phyloP scores from a whole-genome alignment of 2,113 vertebrate genomes.

The Fulica atra region DNA sequence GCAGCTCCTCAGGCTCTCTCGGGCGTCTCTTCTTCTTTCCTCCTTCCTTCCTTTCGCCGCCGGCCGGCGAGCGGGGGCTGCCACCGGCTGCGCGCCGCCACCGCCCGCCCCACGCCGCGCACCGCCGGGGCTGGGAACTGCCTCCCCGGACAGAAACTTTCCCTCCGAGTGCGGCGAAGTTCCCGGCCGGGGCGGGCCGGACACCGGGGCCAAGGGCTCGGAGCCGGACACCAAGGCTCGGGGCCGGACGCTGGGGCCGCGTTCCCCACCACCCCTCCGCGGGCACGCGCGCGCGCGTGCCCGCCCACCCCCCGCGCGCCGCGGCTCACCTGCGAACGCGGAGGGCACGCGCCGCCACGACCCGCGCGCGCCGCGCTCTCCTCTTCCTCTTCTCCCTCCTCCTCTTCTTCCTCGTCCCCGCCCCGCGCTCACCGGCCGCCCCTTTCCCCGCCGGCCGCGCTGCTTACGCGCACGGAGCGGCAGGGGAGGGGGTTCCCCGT shows the following conservation, averaged over 20 bases:
- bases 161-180: neutral
- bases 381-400: neutral
- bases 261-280: too few relatives aligned
- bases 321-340: neutral
- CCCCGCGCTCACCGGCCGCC: neutral
- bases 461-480: neutral
- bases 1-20: neutral
- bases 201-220: too few relatives aligned
- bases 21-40: neutral
- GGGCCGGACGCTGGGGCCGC: too few relatives aligned
- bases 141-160: conserved; percentile 15
- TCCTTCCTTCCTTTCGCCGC: neutral
- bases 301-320: neutral
- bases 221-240: too few relatives aligned
- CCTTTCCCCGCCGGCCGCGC: neutral
- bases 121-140: neutral
- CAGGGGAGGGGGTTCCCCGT: neutral
- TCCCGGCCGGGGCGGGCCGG: neutral
- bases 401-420: neutral
- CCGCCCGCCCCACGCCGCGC: neutral
- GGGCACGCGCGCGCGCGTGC: neutral
- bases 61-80: neutral
- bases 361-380: neutral
- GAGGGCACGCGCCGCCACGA: neutral
- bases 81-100: neutral